Evolutionary conservation across 2,797 vertebrate genomes (phyloP).

Genomic region (Pangasius macronema): DNA sequence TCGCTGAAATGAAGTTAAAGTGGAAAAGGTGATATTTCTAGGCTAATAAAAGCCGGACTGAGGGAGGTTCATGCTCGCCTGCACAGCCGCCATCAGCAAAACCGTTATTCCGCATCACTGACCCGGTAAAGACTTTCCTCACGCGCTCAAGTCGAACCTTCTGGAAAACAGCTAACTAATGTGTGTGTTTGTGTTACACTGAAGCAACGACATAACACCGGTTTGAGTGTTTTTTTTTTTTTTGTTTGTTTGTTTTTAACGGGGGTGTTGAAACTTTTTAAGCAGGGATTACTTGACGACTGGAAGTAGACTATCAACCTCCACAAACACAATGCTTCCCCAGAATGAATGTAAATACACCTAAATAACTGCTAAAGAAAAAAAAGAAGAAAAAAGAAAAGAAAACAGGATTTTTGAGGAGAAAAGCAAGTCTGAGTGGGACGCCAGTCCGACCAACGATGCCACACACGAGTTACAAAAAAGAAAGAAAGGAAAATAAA

Average conservation of each 20-base stretch:
- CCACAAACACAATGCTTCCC: not conserved
- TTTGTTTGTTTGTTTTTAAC: no score
- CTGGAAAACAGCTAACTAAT: not conserved
- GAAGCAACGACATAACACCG: not conserved
- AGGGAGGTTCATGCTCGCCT: not conserved
- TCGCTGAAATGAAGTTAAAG: not conserved
- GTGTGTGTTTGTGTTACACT: not conserved
- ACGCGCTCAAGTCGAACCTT: not conserved
- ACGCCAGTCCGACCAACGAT: not conserved
- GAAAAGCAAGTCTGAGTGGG: not conserved
- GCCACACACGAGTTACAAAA: not conserved
- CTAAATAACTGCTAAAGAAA: not conserved
- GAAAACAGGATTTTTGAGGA: not conserved
- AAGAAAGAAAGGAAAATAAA: not conserved
- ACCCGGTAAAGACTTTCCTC: slow-evolving; percentile 1
- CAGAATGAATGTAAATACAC: not conserved
- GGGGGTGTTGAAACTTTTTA: not conserved
- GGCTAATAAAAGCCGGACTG: not conserved
- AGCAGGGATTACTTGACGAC: not conserved
- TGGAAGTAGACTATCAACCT: not conserved
- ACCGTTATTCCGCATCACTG: slow-evolving; percentile 70
- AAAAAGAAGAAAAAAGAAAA: not conserved
- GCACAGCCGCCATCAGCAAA: slow-evolving; percentile 31
- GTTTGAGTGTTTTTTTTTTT: no score
- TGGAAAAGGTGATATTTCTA: not conserved